Evolutionary conservation across 1,140 invertebrate genomes (phyloP).

Genomic region (Leptinotarsa lineolata): DNA sequence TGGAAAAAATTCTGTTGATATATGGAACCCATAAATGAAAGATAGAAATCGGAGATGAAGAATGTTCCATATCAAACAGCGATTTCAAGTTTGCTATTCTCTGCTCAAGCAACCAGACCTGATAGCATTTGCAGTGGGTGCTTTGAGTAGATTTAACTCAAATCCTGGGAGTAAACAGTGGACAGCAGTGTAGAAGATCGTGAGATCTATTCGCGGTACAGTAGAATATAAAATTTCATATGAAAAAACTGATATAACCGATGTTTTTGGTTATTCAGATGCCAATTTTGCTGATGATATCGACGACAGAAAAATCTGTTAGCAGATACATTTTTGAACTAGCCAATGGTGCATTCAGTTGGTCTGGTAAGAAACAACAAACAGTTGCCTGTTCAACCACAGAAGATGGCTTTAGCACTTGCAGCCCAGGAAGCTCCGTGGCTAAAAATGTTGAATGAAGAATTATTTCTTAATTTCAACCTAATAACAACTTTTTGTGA

Average conservation of each 20-base stretch:
- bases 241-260: background rate
- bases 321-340: conserved; percentile 51
- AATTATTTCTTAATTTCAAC: background rate
- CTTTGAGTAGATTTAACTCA: background rate
- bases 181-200: background rate
- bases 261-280: conserved; percentile 41
- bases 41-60: background rate
- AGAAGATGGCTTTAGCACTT: conserved; percentile 50
- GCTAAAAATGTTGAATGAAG: conserved; percentile 32
- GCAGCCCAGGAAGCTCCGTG: conserved; percentile 35
- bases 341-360: conserved; percentile 47
- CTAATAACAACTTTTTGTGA: conserved; percentile 15
- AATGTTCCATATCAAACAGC: background rate
- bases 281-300: conserved; percentile 52
- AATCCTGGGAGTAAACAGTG: background rate
- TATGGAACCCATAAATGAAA: background rate
- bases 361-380: conserved; percentile 50
- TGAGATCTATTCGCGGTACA: background rate
- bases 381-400: conserved; percentile 53
- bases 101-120: too few species aligned
- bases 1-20: background rate
- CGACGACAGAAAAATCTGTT: conserved; percentile 48
- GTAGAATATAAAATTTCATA: background rate
- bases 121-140: too few species aligned
- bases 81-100: too few species aligned